phyloP scores from a whole-genome alignment of 2,888 invertebrate species.

The Adelognathus sp. region DNA sequence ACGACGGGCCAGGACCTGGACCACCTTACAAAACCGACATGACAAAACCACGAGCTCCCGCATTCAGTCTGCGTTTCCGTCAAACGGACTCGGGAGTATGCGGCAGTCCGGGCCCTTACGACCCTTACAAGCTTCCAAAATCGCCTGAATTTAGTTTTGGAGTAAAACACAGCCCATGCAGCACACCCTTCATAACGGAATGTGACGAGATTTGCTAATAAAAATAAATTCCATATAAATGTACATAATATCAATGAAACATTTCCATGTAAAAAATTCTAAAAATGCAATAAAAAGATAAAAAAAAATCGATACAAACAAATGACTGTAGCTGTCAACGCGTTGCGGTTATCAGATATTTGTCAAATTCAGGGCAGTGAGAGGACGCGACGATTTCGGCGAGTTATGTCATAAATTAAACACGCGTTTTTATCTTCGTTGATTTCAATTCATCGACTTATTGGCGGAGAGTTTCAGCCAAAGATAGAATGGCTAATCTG shows the following conservation, averaged over 20 bases:
- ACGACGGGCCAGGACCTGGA: conserved; percentile 61
- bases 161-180: conserved; percentile 82
- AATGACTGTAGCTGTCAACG: conserved; percentile 47
- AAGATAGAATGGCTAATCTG: conserved; percentile 64
- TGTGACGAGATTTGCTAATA: conserved; percentile 70
- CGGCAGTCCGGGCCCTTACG: conserved; percentile 82
- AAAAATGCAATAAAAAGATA: neutral
- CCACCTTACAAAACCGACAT: conserved; percentile 42
- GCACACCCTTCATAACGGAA: conserved; percentile 83
- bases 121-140: conserved; percentile 80
- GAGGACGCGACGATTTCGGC: conserved; percentile 54
- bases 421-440: conserved; percentile 17
- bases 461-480: conserved; percentile 1
- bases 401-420: conserved; percentile 56
- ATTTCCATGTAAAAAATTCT: no score
- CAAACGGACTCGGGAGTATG: conserved; percentile 79
- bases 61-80: conserved; percentile 80
- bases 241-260: neutral
- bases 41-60: conserved; percentile 76
- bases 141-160: conserved; percentile 85
- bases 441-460: conserved; percentile 26
- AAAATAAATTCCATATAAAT: neutral
- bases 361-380: conserved; percentile 63
- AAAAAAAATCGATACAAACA: conserved; percentile 35
- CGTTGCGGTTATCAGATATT: conserved; percentile 18